Evolutionary conservation across 2,888 invertebrate genomes (phyloP), one percentile per base, ranked within the genome.

Genomic region (Tuta absoluta): DNA sequence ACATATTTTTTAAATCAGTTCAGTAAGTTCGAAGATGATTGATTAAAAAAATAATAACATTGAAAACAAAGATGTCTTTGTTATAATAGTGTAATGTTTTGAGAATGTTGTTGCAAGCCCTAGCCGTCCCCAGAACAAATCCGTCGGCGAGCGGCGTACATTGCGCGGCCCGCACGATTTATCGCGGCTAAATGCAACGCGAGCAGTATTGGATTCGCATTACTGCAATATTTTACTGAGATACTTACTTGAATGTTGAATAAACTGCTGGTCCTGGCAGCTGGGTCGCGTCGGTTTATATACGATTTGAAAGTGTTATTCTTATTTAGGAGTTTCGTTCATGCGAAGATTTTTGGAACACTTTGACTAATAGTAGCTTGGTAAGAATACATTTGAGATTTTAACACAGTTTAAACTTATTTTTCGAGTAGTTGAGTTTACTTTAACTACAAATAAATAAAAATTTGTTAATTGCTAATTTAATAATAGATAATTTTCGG

Each of bases 151-250:
- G 49, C 49, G 51, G 14, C 14, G 23, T 53, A 53, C 51, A 23
- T 53, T 53, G 51, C 51, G 51, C 24, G 51, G 4, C 7, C 14
- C 23, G 51, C 51, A 53, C 23, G 70, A 77, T 77, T 77, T 77
- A 78, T 74, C 59, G 70, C 64, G 67, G 66, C 67, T 49, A 67
- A 70, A 67, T 73, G 74, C 70, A 67, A 69, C 66, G 68, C 66
- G 67, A 59, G 63, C 57, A 65, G 37, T 61, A 66, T 63, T 64
- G 66, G 63, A 71, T 69, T 64, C 65, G 56, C 67, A 66, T 68
- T 72, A 72, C 67, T 70, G 68, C 62, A 63, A 66, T 69, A 71
- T 73, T 71, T 71, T 68, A 69, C 71, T 48, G 2, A 33, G 48
- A 67, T 69, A 66, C 65, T 45, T 45, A 28, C 60, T 45, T 60